These are phyloP conservation scores for Saxidomus purpurata DNA, from an alignment of 1,140 invertebrate species.

Conservation along the genomic window DNA sequence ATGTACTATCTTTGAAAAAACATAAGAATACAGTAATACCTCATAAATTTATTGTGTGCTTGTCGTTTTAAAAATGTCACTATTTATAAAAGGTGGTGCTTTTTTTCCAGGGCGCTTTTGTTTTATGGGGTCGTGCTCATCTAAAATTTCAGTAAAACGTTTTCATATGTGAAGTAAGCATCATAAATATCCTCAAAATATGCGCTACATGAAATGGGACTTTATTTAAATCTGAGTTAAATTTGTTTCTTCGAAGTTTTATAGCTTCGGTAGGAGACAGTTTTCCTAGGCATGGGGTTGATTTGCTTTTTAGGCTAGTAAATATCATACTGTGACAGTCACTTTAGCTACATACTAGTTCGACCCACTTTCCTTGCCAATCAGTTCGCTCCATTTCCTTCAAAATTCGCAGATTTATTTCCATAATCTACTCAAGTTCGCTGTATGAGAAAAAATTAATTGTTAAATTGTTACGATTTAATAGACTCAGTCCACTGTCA, in stretches of 20 bases:
- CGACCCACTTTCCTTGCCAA: too few relatives aligned
- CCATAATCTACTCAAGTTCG: too few relatives aligned
- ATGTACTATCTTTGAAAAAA: too few relatives aligned
- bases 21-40: too few relatives aligned
- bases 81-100: background rate
- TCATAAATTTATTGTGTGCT: background rate
- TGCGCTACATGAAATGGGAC: background rate
- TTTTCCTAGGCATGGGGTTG: background rate
- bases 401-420: too few relatives aligned
- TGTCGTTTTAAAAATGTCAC: background rate
- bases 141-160: background rate
- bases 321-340: constrained; percentile 33
- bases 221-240: background rate
- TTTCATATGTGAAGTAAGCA: background rate
- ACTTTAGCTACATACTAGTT: constrained; percentile 37
- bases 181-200: background rate
- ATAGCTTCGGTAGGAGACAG: background rate
- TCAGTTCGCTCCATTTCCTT: too few relatives aligned
- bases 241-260: background rate
- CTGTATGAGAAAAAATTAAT: too few relatives aligned
- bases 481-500: too few relatives aligned
- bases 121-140: constrained; percentile 15
- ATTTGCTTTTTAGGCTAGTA: background rate
- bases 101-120: background rate
- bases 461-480: too few relatives aligned